Evolutionary conservation across 2,113 vertebrate genomes (phyloP).

Genomic region (Rhineura floridana): DNA sequence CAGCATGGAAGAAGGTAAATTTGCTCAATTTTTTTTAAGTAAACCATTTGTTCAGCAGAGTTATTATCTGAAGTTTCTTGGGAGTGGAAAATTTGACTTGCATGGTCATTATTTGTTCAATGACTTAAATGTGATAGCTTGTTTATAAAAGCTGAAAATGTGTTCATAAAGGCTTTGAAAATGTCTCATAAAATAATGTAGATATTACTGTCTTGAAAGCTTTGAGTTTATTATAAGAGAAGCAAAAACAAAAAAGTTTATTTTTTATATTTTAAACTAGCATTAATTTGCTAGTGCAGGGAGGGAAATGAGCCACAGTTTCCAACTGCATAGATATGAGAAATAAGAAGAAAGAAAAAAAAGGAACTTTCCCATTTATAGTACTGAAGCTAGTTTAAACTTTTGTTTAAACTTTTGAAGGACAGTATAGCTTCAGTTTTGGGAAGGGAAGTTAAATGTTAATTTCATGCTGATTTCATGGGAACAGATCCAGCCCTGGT

Average conservation of each 20-base stretch:
- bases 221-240: not conserved
- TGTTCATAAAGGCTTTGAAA: not conserved
- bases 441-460: not conserved
- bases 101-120: constrained; percentile 36
- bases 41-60: constrained; percentile 43
- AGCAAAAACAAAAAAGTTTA: not conserved
- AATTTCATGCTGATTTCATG: not conserved
- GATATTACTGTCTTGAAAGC: constrained; percentile 20
- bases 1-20: constrained; percentile 74
- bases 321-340: not conserved
- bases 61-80: not conserved
- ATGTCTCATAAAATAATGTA: not conserved
- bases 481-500: not conserved
- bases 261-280: constrained; percentile 12
- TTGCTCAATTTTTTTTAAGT: constrained; percentile 59
- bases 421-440: constrained; percentile 31
- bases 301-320: not conserved
- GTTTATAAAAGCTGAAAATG: constrained; percentile 57
- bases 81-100: constrained; percentile 46
- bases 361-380: not conserved
- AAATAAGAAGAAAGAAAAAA: not conserved
- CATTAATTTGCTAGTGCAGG: not conserved
- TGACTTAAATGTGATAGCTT: constrained; percentile 51
- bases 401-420: not conserved
- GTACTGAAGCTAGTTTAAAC: not conserved